Conservation (phyloP, 2,888 invertebrate species). For the Netelia fuscicornis region DNA sequence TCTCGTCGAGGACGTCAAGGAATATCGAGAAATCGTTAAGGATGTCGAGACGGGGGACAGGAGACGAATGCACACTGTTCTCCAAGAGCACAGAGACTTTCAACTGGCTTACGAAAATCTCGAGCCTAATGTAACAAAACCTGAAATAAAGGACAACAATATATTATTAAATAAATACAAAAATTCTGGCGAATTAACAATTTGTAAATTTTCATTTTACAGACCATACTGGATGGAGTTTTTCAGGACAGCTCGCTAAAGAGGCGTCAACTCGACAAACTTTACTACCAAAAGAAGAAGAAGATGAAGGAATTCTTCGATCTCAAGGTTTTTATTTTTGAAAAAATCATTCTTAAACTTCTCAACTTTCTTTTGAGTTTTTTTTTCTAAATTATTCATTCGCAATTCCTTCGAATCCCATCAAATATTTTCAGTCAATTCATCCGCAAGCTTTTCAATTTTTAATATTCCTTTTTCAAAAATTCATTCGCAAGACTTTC, state of each 20-base stretch:
- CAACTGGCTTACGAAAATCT: conserved; percentile 86
- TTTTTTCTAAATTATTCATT: no score
- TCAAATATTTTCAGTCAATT: no score
- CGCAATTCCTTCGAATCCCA: no score
- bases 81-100: conserved; percentile 87
- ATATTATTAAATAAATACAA: conserved; percentile 27
- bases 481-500: no score
- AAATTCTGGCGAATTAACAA: not conserved
- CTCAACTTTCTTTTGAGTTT: not conserved
- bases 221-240: conserved; percentile 88
- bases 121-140: conserved; percentile 80
- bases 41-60: conserved; percentile 88
- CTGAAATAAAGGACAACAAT: conserved; percentile 8
- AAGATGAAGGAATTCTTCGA: conserved; percentile 87
- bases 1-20: conserved; percentile 86
- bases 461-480: no score
- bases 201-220: conserved; percentile 11
- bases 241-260: conserved; percentile 88
- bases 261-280: conserved; percentile 88
- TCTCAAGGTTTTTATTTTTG: conserved; percentile 85
- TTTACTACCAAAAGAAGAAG: conserved; percentile 87
- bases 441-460: no score
- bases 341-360: not conserved
- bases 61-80: conserved; percentile 87
- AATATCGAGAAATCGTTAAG: conserved; percentile 86